These are phyloP conservation scores for Colinus virginianus DNA, from an alignment of 2,113 vertebrate genomes.

Conservation along the genomic window DNA sequence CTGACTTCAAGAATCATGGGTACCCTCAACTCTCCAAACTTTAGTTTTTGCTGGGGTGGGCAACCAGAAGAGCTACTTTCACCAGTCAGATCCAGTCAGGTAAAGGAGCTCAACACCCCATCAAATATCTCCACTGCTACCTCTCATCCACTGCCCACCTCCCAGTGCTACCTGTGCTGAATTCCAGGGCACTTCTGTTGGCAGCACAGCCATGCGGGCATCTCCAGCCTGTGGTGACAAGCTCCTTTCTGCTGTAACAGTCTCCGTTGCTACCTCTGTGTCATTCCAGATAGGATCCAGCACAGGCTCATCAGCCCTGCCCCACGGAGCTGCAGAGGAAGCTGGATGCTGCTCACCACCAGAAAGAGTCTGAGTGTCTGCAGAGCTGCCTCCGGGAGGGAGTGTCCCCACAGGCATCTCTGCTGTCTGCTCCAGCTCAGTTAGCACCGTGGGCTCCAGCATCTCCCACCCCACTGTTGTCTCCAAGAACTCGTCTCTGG, in stretches of 20 bases:
- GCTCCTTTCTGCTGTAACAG: slow-evolving; percentile 8
- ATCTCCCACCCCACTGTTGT: not conserved
- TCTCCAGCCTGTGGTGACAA: slow-evolving; percentile 48
- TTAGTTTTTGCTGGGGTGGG: not conserved
- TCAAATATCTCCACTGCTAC: not conserved
- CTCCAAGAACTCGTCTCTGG: not conserved
- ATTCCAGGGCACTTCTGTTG: slow-evolving; percentile 75
- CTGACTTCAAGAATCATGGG: not conserved
- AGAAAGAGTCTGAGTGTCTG: not conserved
- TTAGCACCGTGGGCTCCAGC: not conserved
- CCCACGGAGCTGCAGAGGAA: slow-evolving; percentile 18
- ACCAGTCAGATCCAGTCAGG: not conserved
- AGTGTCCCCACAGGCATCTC: not conserved
- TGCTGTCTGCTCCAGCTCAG: slow-evolving; percentile 4
- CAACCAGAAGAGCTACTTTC: not conserved
- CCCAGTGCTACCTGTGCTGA: slow-evolving; percentile 74
- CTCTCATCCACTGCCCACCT: not conserved
- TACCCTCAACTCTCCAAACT: not conserved
- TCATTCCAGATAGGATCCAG: slow-evolving; percentile 39
- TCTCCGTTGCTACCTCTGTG: slow-evolving; percentile 22
- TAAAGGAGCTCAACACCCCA: not conserved
- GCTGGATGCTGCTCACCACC: not conserved
- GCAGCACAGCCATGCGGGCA: not conserved
- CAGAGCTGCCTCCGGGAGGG: not conserved
- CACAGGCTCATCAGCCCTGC: not conserved